These are phyloP conservation scores for Gandaritis pyraliata DNA, from an alignment of 2,888 invertebrate species.

Conservation along the genomic window DNA sequence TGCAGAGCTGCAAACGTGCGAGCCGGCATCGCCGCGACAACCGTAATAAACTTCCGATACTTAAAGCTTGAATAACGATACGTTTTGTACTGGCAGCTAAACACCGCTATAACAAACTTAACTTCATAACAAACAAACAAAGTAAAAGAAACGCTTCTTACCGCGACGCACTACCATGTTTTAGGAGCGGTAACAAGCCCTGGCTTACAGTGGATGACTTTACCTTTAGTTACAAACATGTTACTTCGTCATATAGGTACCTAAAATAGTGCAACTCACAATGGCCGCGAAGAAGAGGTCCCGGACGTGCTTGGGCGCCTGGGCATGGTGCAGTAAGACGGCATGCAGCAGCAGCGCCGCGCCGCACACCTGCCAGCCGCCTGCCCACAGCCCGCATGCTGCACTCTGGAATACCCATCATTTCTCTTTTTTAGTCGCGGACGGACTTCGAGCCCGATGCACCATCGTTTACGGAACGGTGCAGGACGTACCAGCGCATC, in stretches of 20 bases:
- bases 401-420: constrained; percentile 43
- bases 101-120: too few relatives aligned
- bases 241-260: too few relatives aligned
- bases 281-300: constrained; percentile 51
- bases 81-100: too few relatives aligned
- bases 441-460: not conserved
- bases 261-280: constrained; percentile 35
- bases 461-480: not conserved
- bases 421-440: not conserved
- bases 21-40: not conserved
- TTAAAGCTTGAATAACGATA: too few relatives aligned
- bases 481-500: constrained; percentile 51
- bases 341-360: constrained; percentile 57
- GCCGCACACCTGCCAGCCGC: constrained; percentile 50
- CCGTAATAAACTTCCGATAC: too few relatives aligned
- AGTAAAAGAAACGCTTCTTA: too few relatives aligned
- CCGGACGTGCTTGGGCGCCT: constrained; percentile 46
- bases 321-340: constrained; percentile 54
- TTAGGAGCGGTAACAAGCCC: too few relatives aligned
- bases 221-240: too few relatives aligned
- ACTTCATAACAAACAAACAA: too few relatives aligned
- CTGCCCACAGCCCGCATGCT: constrained; percentile 50
- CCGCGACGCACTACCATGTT: too few relatives aligned
- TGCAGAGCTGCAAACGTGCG: too few relatives aligned
- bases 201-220: too few relatives aligned